Conservation (phyloP, 2,888 invertebrate genomes). For the Cinara cedri region DNA sequence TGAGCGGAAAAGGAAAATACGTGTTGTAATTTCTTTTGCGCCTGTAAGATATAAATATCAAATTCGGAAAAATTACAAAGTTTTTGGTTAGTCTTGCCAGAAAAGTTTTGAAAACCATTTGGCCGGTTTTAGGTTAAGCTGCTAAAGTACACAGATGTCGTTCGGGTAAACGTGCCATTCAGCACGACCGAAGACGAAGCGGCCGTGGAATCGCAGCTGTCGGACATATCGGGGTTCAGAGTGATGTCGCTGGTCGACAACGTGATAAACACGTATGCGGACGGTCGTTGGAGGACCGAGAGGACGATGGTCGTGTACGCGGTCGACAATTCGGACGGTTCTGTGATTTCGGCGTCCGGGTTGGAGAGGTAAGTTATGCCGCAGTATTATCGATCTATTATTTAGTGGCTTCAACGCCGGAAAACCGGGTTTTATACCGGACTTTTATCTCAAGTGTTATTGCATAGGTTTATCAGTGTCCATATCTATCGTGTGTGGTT, state of each 20-base stretch:
- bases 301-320: slow-evolving; percentile 24
- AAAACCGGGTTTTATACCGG: too few relatives aligned
- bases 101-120: too few relatives aligned
- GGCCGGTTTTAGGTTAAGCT: slow-evolving; percentile 21
- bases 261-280: slow-evolving; percentile 1
- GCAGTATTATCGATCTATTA: too few relatives aligned
- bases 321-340: background rate
- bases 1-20: background rate
- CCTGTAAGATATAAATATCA: background rate
- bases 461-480: too few relatives aligned
- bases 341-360: background rate
- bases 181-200: background rate
- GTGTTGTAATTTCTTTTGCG: too few relatives aligned
- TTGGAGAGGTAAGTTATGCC: slow-evolving; percentile 37
- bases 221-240: slow-evolving; percentile 18
- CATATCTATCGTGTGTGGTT: too few relatives aligned
- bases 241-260: slow-evolving; percentile 21
- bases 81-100: background rate
- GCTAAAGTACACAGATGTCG: slow-evolving; percentile 9
- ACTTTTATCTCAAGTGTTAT: too few relatives aligned
- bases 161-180: slow-evolving; percentile 16
- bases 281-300: background rate
- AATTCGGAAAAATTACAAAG: background rate
- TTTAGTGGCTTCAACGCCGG: too few relatives aligned
- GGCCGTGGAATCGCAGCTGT: slow-evolving; percentile 31